Evolutionary conservation across 2,113 vertebrate species (phyloP).

Genomic region (Marmota flaviventris): DNA sequence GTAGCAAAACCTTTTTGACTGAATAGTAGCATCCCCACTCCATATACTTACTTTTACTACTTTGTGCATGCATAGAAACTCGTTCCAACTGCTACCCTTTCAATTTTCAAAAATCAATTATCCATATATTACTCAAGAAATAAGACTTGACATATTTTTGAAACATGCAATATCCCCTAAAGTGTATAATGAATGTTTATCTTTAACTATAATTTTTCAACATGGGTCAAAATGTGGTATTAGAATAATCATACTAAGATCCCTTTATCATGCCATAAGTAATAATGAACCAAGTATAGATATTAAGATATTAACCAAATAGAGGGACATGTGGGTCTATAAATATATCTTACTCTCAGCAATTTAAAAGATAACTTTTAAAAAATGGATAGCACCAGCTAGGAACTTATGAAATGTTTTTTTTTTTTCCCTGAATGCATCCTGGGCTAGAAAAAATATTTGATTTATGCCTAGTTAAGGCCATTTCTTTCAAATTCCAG

Average conservation of each 20-base stretch:
- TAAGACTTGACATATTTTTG: background rate
- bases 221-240: background rate
- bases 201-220: background rate
- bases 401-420: background rate
- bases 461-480: background rate
- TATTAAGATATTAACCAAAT: background rate
- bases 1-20: background rate
- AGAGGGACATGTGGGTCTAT: background rate
- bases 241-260: background rate
- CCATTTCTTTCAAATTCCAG: background rate
- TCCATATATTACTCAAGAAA: background rate
- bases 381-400: background rate
- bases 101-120: background rate
- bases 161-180: accelerated
- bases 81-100: background rate
- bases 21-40: background rate
- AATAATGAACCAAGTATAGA: background rate
- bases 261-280: background rate
- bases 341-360: background rate
- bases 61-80: background rate
- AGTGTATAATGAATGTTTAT: background rate
- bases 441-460: conserved; percentile 14
- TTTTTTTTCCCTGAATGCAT: conserved; percentile 17
- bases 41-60: background rate
- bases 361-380: background rate